phyloP scores from a whole-genome alignment of 2,113 vertebrate species.

The Heloderma charlesbogerti region DNA sequence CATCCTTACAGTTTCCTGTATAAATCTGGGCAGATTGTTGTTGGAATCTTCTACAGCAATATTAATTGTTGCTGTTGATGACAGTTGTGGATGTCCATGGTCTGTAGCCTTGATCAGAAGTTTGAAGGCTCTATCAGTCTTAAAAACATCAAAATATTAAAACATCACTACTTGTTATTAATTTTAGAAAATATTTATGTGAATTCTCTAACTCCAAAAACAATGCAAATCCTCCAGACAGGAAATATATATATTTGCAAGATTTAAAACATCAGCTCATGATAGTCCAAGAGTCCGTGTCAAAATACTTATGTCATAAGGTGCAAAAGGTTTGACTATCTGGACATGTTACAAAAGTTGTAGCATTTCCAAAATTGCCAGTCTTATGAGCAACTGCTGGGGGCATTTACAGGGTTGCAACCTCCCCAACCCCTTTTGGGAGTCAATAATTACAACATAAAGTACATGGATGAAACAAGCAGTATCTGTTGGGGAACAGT shows the following conservation, averaged over 20 bases:
- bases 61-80: constrained; percentile 70
- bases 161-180: not conserved
- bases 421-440: too few relatives aligned
- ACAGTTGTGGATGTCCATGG: constrained; percentile 59
- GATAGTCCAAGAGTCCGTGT: too few relatives aligned
- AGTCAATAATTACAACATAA: too few relatives aligned
- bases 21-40: constrained; percentile 78
- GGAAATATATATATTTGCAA: not conserved
- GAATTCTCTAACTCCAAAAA: not conserved
- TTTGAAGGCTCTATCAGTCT: constrained; percentile 73
- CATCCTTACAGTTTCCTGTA: constrained; percentile 21
- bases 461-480: too few relatives aligned
- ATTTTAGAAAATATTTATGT: not conserved
- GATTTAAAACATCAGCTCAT: not conserved
- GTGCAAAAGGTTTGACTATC: too few relatives aligned
- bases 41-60: constrained; percentile 76
- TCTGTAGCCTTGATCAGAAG: constrained; percentile 75
- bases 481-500: too few relatives aligned
- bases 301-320: too few relatives aligned
- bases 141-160: constrained; percentile 22
- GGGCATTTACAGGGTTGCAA: too few relatives aligned
- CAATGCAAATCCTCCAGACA: not conserved
- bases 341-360: too few relatives aligned
- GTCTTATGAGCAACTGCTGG: too few relatives aligned
- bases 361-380: too few relatives aligned